Evolutionary conservation across 2,888 invertebrate genomes (phyloP), one percentile per base, ranked within the genome.

Genomic region (Polyommatus iphigenia): DNA sequence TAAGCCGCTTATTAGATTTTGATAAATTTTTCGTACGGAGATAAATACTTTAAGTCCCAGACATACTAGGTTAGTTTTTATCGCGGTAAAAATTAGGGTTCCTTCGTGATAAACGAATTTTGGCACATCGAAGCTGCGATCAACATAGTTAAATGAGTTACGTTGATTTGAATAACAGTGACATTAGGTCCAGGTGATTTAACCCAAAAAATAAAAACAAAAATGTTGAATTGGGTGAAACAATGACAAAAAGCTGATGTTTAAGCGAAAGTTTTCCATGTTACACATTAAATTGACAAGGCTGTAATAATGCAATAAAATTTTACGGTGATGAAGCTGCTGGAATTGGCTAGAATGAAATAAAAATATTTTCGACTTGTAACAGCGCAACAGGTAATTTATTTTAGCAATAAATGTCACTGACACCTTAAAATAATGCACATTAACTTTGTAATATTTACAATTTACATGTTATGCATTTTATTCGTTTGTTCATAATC

Each of bases 301-400:
- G 62, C 24, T 62, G 62, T 62, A 62, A 62, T 13, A 24, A 62
- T 67, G 67, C 15, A 15, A 32, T 29, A 67, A 67, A 67, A 67
- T 67, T 67, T 67, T 18, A 67, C 29, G 67, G 6, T 67, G 29
- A 67, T 67, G 67, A 67, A 67, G 67, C 67, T 29, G 67, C 29
- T 29, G 67, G 29, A 67, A 67, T 67, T 67, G 67, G 67, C 67
- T 67, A 67, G 67, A 67, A 67, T 67, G 67, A 32, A 29, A 67
- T 67, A 62, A 62, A 62, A 18, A 67, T 32, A 32, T 67, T 67
- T 67, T 67, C 7, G 67, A 67, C 67, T 29, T 18, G 67, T 29
- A 67, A 29, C 18, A 67, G 15, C 29, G 67, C 15, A 67, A 32
- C 67, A 15, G 67, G 46, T 73, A 24, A 73, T 73, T 46, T 15